phyloP scores from a whole-genome alignment of 1,140 invertebrate species.

The Bombus confusus region DNA sequence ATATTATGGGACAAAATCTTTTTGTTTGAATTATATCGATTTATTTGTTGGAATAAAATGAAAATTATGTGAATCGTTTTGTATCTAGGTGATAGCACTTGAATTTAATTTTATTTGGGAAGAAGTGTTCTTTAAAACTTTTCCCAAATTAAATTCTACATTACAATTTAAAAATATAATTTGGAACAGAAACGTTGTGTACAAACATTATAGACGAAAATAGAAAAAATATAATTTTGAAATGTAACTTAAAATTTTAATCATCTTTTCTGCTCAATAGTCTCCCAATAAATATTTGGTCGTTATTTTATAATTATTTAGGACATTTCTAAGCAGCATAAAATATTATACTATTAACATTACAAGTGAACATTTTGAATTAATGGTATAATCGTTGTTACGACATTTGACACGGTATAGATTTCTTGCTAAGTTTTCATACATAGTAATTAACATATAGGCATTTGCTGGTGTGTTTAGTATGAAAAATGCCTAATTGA shows the following conservation, averaged over 20 bases:
- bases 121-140: not conserved
- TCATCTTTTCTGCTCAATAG: not conserved
- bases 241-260: no score
- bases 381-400: not conserved
- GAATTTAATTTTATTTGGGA: not conserved
- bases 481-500: not conserved
- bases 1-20: not conserved
- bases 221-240: no score
- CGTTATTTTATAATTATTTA: not conserved
- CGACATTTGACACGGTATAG: not conserved
- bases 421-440: slow-evolving; percentile 18
- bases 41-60: not conserved
- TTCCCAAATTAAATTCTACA: no score
- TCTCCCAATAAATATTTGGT: no score
- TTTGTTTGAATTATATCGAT: not conserved
- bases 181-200: no score
- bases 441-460: not conserved
- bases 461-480: not conserved
- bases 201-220: no score
- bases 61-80: not conserved
- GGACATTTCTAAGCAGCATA: no score
- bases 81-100: not conserved
- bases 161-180: no score
- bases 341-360: not conserved
- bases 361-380: no score